These are phyloP conservation scores for Magallana angulata DNA, from an alignment of 1,140 invertebrate genomes.

Conservation along the genomic window DNA sequence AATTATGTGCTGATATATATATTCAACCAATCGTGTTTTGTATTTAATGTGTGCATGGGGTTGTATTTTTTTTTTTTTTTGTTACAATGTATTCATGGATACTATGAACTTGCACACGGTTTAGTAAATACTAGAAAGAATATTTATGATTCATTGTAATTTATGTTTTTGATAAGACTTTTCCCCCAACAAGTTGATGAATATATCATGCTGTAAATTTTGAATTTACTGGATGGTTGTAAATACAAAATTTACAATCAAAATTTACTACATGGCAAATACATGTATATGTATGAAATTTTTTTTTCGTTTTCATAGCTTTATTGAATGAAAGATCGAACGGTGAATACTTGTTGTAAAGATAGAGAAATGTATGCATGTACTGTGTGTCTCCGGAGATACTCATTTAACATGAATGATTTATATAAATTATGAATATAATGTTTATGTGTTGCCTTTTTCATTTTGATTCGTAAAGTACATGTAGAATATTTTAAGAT, in stretches of 20 bases:
- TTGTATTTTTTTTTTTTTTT: neutral
- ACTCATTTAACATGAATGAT: neutral
- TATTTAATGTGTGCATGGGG: neutral
- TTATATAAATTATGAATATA: neutral
- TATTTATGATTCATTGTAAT: neutral
- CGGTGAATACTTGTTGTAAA: neutral
- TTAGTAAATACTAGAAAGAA: neutral
- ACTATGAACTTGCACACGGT: neutral
- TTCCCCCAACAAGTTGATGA: neutral
- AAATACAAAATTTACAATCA: too few species aligned
- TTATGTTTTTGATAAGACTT: neutral
- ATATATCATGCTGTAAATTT: neutral
- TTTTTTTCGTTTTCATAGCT: neutral
- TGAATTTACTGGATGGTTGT: too few species aligned
- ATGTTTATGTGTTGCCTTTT: neutral
- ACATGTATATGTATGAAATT: too few species aligned
- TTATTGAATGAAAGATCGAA: neutral
- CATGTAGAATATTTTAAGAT: too few species aligned
- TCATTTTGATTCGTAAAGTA: neutral
- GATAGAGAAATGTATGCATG: neutral
- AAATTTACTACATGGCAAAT: too few species aligned
- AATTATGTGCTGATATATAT: too few species aligned
- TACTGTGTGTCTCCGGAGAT: neutral
- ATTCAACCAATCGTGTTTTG: too few species aligned
- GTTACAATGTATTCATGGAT: neutral